A percentile compares a stretch with the other conserved stretches of the same genome.
Conservation (phyloP, 2,888 invertebrate genomes). For the Tetramorium bicarinatum region DNA sequence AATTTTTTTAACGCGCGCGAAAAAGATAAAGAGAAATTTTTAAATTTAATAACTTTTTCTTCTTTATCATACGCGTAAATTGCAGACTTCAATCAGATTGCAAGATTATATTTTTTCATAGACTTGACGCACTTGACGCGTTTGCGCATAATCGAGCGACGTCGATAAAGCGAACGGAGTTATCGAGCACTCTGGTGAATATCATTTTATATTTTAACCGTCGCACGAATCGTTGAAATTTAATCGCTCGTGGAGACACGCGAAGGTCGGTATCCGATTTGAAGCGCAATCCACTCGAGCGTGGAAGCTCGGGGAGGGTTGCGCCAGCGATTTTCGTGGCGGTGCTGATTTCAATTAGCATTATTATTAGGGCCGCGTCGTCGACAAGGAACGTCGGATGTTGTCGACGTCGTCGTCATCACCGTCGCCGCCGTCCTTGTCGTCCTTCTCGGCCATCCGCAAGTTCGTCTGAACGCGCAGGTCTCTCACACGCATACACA, state of each 20-base stretch:
- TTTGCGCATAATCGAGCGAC: background rate
- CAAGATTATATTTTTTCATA: background rate
- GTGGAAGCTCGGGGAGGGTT: conserved; percentile 68
- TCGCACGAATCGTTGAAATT: conserved; percentile 44
- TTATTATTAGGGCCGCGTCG: conserved; percentile 82
- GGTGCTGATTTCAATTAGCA: conserved; percentile 83
- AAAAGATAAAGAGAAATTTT: background rate
- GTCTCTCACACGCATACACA: conserved; percentile 62
- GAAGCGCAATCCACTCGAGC: conserved; percentile 62
- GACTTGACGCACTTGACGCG: background rate
- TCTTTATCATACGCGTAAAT: background rate
- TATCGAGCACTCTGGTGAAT: background rate
- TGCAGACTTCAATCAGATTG: background rate
- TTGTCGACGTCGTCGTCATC: conserved; percentile 65
- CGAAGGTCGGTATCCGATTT: conserved; percentile 55
- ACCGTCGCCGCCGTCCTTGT: conserved; percentile 52
- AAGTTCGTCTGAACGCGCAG: conserved; percentile 76
- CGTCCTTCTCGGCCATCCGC: conserved; percentile 45
- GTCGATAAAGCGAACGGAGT: background rate
- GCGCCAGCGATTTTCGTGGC: conserved; percentile 72
- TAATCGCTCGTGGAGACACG: conserved; percentile 53
- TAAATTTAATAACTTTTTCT: background rate
- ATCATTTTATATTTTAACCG: conserved; percentile 43
- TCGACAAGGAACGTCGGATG: conserved; percentile 73
- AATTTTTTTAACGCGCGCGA: background rate